Conservation (phyloP, 2,113 vertebrate genomes). For the Bungarus multicinctus region DNA sequence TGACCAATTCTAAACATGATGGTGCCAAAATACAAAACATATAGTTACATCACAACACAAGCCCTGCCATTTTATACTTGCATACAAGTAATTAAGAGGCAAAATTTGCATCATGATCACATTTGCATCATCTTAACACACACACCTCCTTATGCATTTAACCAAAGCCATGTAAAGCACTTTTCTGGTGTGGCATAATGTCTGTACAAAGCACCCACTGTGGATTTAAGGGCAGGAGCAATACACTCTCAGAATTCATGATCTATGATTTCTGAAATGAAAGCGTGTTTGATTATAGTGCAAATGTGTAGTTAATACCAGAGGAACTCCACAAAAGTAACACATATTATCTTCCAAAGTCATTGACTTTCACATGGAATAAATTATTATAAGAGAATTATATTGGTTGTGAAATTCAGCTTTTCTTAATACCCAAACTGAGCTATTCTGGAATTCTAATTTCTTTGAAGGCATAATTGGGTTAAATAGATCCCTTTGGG, state of each 20-base stretch:
- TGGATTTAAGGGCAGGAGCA: not conserved
- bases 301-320: not conserved
- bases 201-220: not conserved
- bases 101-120: not conserved
- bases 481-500: not conserved
- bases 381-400: not conserved
- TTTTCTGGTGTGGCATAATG: not conserved
- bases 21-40: not conserved
- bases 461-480: not conserved
- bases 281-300: not conserved
- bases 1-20: not conserved
- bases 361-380: not conserved
- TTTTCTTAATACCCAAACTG: not conserved
- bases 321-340: not conserved
- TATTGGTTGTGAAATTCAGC: not conserved
- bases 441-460: not conserved
- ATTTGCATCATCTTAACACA: not conserved
- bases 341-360: not conserved
- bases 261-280: not conserved
- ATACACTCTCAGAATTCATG: not conserved
- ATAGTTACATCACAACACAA: not conserved
- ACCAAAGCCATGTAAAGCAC: not conserved
- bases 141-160: not conserved
- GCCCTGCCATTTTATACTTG: not conserved
- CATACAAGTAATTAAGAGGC: not conserved